phyloP scores from a whole-genome alignment of 1,140 invertebrate species.

The Samia ricini region DNA sequence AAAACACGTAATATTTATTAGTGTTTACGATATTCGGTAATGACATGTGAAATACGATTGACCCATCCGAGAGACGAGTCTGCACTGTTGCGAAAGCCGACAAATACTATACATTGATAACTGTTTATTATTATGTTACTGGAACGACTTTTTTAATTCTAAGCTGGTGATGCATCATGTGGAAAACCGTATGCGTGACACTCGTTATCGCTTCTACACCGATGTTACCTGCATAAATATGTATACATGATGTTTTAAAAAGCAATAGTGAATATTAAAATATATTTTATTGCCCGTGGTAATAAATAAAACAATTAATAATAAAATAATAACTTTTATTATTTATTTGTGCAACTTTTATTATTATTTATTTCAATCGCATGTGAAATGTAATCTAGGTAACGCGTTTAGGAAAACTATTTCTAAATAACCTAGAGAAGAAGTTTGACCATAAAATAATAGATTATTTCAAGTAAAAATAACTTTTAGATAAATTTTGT shows the following conservation, averaged over 20 bases:
- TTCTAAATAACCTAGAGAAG: too few relatives aligned
- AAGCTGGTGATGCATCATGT: constrained; percentile 19
- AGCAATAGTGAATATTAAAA: background rate
- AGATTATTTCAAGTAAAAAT: too few relatives aligned
- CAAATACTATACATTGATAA: constrained; percentile 31
- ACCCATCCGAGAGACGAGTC: constrained; percentile 30
- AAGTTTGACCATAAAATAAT: too few relatives aligned
- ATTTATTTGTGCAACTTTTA: too few relatives aligned
- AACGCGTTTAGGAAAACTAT: too few relatives aligned
- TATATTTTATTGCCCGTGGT: too few relatives aligned
- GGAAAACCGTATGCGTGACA: background rate
- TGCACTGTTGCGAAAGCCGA: constrained; percentile 44
- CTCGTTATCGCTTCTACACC: background rate
- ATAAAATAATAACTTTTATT: too few relatives aligned
- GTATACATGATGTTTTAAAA: too few relatives aligned
- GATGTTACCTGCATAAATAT: background rate
- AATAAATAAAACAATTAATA: too few relatives aligned
- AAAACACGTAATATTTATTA: background rate
- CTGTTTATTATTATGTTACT: constrained; percentile 21
- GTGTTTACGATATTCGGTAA: background rate
- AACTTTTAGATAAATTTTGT: too few relatives aligned
- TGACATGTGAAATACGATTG: constrained; percentile 19
- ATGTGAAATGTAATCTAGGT: too few relatives aligned
- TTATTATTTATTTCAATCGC: too few relatives aligned
- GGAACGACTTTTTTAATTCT: constrained; percentile 3